Evolutionary conservation across 2,797 vertebrate genomes (phyloP).

Genomic region (Hylomyscus alleni): DNA sequence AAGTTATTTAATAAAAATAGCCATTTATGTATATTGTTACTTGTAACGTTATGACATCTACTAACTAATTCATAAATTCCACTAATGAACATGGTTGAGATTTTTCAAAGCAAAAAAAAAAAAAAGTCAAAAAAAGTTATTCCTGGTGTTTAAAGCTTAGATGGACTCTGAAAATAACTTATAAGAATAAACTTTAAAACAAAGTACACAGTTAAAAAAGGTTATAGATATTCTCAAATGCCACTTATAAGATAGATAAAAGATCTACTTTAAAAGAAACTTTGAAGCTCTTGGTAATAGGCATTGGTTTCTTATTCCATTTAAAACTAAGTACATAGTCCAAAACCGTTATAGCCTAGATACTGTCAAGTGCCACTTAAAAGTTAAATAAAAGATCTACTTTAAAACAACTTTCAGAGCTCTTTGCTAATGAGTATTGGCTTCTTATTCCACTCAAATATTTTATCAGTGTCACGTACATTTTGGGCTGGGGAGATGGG

Average conservation of each 20-base stretch:
- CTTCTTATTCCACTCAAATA: constrained; percentile 54
- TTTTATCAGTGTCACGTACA: not conserved
- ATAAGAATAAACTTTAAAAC: constrained; percentile 30
- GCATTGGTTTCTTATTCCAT: constrained; percentile 49
- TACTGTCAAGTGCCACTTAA: not conserved
- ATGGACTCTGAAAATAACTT: constrained; percentile 47
- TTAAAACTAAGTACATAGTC: constrained; percentile 23
- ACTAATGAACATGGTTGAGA: not conserved
- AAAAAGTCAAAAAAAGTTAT: constrained; percentile 2
- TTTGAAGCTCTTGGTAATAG: constrained; percentile 45
- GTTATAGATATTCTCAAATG: not conserved
- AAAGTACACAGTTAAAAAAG: constrained; percentile 3
- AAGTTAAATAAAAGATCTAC: constrained; percentile 39
- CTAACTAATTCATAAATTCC: constrained; percentile 27
- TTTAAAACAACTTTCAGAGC: constrained; percentile 23
- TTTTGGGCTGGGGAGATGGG: not conserved
- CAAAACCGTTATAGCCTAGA: not conserved
- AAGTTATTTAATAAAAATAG: constrained; percentile 24
- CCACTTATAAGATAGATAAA: constrained; percentile 6
- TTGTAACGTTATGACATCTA: not conserved
- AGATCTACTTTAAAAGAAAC: not conserved
- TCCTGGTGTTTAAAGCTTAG: constrained; percentile 42
- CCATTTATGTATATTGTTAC: not conserved
- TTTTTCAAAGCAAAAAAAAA: constrained; percentile 15
- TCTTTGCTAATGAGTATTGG: constrained; percentile 7